phyloP scores from a whole-genome alignment of 2,113 vertebrate species.

The Chaenogobius annularis region DNA sequence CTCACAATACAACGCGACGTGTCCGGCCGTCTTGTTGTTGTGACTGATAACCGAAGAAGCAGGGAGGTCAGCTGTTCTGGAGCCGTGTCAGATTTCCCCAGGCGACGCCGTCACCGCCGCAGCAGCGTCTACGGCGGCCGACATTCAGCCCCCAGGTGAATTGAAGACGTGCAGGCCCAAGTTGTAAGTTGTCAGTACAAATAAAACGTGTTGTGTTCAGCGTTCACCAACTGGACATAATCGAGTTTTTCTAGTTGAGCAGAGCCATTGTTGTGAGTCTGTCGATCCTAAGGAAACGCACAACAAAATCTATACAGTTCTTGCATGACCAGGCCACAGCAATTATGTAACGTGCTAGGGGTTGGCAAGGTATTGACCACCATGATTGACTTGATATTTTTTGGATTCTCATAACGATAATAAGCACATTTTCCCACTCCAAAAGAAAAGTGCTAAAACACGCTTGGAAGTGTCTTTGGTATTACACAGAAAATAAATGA shows the following conservation, averaged over 20 bases:
- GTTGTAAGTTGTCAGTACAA: conserved; percentile 25
- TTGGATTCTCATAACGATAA: too few relatives aligned
- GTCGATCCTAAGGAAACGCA: conserved; percentile 10
- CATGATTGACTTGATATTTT: too few relatives aligned
- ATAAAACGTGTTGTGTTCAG: conserved; percentile 18
- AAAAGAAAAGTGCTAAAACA: too few relatives aligned
- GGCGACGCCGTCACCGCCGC: conserved; percentile 23
- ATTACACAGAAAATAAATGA: too few relatives aligned
- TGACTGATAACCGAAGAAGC: conserved; percentile 24
- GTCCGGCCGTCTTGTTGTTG: conserved; percentile 17
- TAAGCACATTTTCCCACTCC: too few relatives aligned
- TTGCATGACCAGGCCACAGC: not conserved
- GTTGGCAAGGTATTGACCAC: not conserved
- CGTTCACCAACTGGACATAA: conserved; percentile 27
- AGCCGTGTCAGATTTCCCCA: conserved; percentile 15
- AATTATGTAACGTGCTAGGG: not conserved
- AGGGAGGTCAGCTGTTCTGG: conserved; percentile 19
- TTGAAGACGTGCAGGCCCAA: not conserved
- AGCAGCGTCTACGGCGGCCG: conserved; percentile 6
- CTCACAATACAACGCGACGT: not conserved
- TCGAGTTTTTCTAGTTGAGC: conserved; percentile 42
- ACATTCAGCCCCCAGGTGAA: conserved; percentile 2
- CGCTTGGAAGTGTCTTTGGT: too few relatives aligned
- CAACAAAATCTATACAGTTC: not conserved
- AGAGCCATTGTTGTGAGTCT: conserved; percentile 18